Conservation (phyloP, 2,888 invertebrate species). For the Rapana venosa region DNA sequence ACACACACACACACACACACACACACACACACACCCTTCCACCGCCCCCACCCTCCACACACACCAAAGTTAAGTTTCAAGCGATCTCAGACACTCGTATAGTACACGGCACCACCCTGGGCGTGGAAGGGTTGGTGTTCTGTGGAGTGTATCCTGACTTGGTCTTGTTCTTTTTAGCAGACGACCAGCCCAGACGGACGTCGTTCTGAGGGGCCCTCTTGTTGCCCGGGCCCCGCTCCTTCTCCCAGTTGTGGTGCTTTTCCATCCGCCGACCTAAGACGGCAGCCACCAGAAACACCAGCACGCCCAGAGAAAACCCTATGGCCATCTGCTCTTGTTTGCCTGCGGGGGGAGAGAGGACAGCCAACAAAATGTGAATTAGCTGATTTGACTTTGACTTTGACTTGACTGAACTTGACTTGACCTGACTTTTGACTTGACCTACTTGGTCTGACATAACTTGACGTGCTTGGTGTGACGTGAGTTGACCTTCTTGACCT, state of each 20-base stretch:
- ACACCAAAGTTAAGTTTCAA: no score
- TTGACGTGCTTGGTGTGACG: no score
- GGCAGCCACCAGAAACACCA: conserved; percentile 56
- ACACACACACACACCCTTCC: neutral
- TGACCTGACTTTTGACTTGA: no score
- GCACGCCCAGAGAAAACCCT: conserved; percentile 56
- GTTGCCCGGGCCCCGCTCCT: neutral
- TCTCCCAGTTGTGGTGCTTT: conserved; percentile 45
- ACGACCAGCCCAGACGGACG: neutral
- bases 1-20: neutral
- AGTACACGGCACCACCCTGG: neutral
- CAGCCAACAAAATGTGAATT: neutral
- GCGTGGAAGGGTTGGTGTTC: neutral
- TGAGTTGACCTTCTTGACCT: no score
- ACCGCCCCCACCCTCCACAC: no score
- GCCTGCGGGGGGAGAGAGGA: conserved; percentile 36
- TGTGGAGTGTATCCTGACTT: neutral
- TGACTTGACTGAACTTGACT: no score
- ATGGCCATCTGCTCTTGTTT: conserved; percentile 46
- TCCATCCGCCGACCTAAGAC: conserved; percentile 50
- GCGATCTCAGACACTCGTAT: neutral
- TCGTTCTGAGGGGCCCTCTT: neutral
- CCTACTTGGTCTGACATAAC: no score
- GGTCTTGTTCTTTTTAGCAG: neutral
- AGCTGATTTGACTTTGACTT: no score